Percentiles rank a stretch among this genome's conserved stretches.
Conservation (phyloP, 2,113 vertebrate genomes). For the Pitta sordida region DNA sequence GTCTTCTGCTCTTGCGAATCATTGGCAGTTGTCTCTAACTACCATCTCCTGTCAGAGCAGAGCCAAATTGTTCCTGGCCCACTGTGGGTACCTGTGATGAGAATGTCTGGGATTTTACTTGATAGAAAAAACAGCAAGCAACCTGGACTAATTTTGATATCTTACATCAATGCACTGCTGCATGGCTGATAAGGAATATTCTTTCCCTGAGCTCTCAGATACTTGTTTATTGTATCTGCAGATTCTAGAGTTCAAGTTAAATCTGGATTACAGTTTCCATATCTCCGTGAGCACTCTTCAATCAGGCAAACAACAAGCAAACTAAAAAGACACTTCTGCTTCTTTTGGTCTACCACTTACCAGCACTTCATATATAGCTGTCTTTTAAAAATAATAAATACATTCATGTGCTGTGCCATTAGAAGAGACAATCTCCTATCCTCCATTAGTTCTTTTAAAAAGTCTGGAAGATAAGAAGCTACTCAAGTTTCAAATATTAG, state of each 20-base stretch:
- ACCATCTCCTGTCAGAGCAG: not conserved
- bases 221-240: not conserved
- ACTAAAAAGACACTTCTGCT: not conserved
- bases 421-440: not conserved
- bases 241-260: not conserved
- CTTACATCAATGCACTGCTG: not conserved
- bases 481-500: not conserved
- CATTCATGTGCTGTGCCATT: not conserved
- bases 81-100: not conserved
- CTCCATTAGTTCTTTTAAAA: not conserved
- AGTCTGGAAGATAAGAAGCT: not conserved
- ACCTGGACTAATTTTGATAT: not conserved
- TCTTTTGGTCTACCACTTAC: not conserved
- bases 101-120: not conserved
- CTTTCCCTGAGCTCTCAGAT: fast-evolving
- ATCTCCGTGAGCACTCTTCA: not conserved
- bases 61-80: not conserved
- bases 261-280: not conserved
- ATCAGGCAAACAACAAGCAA: not conserved
- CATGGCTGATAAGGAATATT: not conserved
- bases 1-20: not conserved
- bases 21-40: not conserved
- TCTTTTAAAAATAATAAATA: not conserved
- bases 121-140: not conserved
- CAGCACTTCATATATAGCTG: not conserved